Percentiles rank a stretch among this genome's conserved stretches.
These are phyloP conservation scores for Elephas maximus DNA, from an alignment of 2,113 vertebrate genomes.

Conservation along the genomic window DNA sequence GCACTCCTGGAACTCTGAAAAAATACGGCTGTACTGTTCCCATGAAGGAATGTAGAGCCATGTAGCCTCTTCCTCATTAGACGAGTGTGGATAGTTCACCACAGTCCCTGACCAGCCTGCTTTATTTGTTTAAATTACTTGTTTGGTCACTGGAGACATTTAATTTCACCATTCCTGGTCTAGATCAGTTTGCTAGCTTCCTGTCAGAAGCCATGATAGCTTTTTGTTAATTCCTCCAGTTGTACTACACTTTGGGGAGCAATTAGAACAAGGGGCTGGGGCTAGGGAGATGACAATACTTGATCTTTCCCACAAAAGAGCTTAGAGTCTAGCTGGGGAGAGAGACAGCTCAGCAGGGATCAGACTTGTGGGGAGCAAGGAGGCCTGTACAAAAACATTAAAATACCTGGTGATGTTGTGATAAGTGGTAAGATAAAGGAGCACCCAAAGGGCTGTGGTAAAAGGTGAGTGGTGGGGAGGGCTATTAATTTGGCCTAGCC, in stretches of 20 bases:
- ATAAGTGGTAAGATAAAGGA: neutral
- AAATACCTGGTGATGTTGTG: too few relatives aligned
- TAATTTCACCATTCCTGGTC: neutral
- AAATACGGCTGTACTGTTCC: too few relatives aligned
- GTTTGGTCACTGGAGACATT: neutral
- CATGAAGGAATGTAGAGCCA: neutral
- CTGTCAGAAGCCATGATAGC: neutral
- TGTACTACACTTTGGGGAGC: neutral
- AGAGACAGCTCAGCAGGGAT: neutral
- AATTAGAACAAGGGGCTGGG: neutral
- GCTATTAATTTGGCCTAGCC: neutral
- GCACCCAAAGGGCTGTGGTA: neutral
- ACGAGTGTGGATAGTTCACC: neutral
- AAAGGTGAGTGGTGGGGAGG: neutral
- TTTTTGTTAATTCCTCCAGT: constrained; percentile 21
- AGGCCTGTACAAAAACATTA: neutral
- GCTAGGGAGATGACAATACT: neutral
- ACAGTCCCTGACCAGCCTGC: neutral
- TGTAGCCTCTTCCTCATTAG: neutral
- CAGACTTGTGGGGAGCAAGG: too few relatives aligned
- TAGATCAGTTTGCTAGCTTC: neutral
- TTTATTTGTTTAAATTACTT: neutral
- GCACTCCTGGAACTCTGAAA: neutral
- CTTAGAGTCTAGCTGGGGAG: neutral
- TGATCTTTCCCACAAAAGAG: neutral